Conservation (phyloP, 2,797 vertebrate genomes). For the Semotilus atromaculatus region DNA sequence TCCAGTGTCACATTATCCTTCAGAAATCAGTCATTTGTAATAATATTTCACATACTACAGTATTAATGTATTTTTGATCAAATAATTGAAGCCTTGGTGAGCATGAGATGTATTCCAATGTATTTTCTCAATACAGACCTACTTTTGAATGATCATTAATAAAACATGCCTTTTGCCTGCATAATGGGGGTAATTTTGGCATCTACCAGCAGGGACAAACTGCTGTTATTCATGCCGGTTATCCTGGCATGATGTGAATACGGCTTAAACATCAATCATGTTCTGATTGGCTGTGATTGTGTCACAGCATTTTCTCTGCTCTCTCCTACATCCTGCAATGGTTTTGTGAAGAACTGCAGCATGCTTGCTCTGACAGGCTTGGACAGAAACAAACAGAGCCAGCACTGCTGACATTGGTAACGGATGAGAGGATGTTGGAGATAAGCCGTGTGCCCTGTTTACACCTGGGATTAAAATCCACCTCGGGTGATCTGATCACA, state of each 20-base stretch:
- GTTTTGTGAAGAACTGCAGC: slow-evolving; percentile 5
- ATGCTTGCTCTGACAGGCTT: slow-evolving; percentile 48
- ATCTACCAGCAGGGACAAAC: slow-evolving; percentile 5
- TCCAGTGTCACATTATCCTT: no score
- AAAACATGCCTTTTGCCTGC: neutral
- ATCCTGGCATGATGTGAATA: slow-evolving; percentile 2
- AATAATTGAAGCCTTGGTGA: neutral
- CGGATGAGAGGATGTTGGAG: slow-evolving; percentile 50
- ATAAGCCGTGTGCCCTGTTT: neutral
- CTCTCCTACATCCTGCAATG: neutral
- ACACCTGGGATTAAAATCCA: neutral
- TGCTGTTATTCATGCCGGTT: neutral
- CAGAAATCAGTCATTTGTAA: neutral
- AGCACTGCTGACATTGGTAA: slow-evolving; percentile 58
- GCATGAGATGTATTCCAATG: neutral
- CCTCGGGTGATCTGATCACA: neutral
- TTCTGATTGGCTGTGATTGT: neutral
- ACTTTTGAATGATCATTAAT: neutral
- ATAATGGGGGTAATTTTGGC: neutral
- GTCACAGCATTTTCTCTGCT: neutral
- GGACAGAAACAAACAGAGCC: slow-evolving; percentile 52
- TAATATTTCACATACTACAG: neutral
- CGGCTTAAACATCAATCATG: neutral
- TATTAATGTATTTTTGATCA: neutral
- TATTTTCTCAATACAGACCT: neutral